Percentiles rank a stretch among this genome's conserved stretches.
Evolutionary conservation across 2,888 invertebrate species (phyloP).

Genomic region (Siphonodentalium dalli): DNA sequence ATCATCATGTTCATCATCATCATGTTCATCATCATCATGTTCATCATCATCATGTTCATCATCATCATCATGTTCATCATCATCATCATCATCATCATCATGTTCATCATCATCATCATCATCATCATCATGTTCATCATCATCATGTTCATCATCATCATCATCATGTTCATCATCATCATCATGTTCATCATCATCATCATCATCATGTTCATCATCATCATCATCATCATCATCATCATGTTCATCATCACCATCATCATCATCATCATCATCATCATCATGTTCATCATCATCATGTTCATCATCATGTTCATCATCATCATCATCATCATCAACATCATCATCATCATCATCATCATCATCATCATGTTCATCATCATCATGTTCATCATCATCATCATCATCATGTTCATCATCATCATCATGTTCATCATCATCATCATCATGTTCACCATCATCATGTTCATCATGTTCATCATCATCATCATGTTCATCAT

Average conservation of each 20-base stretch:
- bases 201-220: background rate
- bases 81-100: background rate
- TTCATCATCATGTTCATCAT: background rate
- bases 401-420: background rate
- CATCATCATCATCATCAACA: background rate
- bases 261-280: no score
- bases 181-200: background rate
- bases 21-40: background rate
- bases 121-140: background rate
- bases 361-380: background rate
- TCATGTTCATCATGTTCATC: no score
- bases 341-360: background rate
- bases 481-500: background rate
- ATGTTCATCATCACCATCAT: no score
- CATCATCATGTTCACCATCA: no score
- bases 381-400: background rate
- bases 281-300: no score
- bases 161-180: background rate
- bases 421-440: background rate
- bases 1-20: background rate
- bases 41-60: background rate
- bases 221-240: background rate
- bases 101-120: background rate
- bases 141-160: background rate
- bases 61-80: background rate